Evolutionary conservation across 2,113 vertebrate genomes (phyloP).

Genomic region (Urocitellus parryii): DNA sequence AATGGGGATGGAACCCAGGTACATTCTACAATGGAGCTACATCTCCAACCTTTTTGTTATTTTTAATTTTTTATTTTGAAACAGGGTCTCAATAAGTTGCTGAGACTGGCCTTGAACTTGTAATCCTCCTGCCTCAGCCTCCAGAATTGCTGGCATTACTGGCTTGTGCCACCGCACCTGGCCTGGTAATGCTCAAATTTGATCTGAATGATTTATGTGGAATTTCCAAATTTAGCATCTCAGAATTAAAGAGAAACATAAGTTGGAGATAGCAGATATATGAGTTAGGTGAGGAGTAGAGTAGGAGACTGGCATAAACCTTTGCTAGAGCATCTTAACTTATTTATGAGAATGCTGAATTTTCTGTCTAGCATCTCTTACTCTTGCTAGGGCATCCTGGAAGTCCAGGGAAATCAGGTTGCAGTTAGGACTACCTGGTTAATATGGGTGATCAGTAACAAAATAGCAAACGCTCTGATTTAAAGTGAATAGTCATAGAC

Average conservation of each 20-base stretch:
- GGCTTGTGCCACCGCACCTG: too few relatives aligned
- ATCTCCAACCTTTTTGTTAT: too few relatives aligned
- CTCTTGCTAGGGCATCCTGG: constrained; percentile 19
- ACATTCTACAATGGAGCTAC: too few relatives aligned
- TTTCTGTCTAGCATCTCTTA: constrained; percentile 11
- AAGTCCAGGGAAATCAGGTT: constrained; percentile 1
- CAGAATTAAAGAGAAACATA: constrained; percentile 18
- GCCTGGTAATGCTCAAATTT: constrained; percentile 38
- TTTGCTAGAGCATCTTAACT: background rate
- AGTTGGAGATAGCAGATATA: background rate
- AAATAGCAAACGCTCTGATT: constrained; percentile 28
- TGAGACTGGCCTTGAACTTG: too few relatives aligned
- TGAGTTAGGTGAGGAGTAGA: background rate
- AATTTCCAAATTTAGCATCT: constrained; percentile 6
- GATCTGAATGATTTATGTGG: background rate
- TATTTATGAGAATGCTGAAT: background rate
- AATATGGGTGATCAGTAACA: constrained; percentile 38
- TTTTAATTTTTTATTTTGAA: too few relatives aligned
- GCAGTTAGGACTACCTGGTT: constrained; percentile 37
- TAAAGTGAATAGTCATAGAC: constrained; percentile 66
- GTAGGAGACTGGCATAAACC: background rate
- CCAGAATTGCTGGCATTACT: too few relatives aligned
- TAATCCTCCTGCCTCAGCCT: too few relatives aligned
- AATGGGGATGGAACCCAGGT: too few relatives aligned
- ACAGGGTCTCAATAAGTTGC: too few relatives aligned